Conservation (phyloP, 1,140 invertebrate species). For the Saxidomus purpurata region DNA sequence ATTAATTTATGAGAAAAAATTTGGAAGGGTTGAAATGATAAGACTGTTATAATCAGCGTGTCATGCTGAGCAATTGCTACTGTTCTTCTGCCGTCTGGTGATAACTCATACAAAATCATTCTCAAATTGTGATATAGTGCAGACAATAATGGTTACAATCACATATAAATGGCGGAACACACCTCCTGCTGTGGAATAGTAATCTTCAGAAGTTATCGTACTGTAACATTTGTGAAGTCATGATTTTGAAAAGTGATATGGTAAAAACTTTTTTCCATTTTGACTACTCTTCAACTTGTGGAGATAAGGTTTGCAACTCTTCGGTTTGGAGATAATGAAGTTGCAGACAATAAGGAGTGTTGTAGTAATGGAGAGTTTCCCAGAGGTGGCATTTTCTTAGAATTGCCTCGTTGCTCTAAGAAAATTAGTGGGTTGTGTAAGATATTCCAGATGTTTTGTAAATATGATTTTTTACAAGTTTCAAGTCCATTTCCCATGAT, state of each 20-base stretch:
- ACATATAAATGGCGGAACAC: background rate
- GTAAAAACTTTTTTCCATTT: background rate
- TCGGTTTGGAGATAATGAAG: slow-evolving; percentile 14
- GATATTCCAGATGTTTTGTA: slow-evolving; percentile 45
- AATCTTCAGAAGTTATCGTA: background rate
- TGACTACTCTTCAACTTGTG: background rate
- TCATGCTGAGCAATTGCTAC: background rate
- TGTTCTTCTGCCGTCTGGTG: background rate
- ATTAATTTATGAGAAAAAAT: slow-evolving; percentile 15
- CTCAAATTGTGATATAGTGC: slow-evolving; percentile 13
- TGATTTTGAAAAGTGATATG: slow-evolving; percentile 28
- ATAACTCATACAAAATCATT: background rate
- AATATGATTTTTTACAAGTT: slow-evolving; percentile 32
- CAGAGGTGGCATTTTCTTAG: slow-evolving; percentile 18
- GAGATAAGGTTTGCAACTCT: slow-evolving; percentile 4
- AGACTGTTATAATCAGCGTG: slow-evolving; percentile 7
- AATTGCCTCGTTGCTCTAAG: slow-evolving; percentile 1
- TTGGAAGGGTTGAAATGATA: background rate
- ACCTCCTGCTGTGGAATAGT: background rate
- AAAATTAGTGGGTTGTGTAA: slow-evolving; percentile 18
- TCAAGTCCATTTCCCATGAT: slow-evolving; percentile 43
- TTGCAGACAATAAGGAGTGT: slow-evolving; percentile 32
- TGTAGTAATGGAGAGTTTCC: slow-evolving; percentile 5
- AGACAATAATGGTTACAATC: background rate
- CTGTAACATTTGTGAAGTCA: slow-evolving; percentile 12